Evolutionary conservation across 2,113 vertebrate genomes (phyloP).

Genomic region (Tetrax tetrax): DNA sequence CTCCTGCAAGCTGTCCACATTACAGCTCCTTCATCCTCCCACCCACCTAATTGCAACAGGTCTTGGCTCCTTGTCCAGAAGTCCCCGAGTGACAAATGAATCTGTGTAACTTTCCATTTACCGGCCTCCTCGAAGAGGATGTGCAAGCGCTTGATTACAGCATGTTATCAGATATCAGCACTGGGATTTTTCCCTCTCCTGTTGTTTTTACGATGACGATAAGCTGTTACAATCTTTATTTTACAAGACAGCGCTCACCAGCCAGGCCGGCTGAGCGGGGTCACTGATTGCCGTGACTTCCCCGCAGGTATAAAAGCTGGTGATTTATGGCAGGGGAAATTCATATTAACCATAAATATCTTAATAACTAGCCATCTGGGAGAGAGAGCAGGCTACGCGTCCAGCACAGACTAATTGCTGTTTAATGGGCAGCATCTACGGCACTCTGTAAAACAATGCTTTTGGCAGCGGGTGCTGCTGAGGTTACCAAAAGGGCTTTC

Average conservation of each 20-base stretch:
- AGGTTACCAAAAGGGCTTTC: slow-evolving; percentile 27
- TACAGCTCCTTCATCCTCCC: not conserved
- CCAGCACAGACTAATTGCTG: slow-evolving; percentile 28
- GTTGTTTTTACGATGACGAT: slow-evolving; percentile 48
- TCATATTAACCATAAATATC: slow-evolving; percentile 67
- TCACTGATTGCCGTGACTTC: slow-evolving; percentile 42
- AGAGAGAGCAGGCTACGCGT: not conserved
- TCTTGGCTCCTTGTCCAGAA: not conserved
- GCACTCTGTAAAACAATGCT: not conserved
- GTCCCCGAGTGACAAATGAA: not conserved
- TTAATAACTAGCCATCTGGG: slow-evolving; percentile 49
- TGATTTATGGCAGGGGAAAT: slow-evolving; percentile 65
- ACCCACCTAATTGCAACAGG: not conserved
- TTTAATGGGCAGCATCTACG: slow-evolving; percentile 39
- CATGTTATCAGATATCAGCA: slow-evolving; percentile 20
- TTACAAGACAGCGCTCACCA: not conserved
- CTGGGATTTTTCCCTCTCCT: slow-evolving; percentile 50
- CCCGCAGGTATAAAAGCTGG: slow-evolving; percentile 38
- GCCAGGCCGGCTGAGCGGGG: not conserved
- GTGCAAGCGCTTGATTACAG: not conserved
- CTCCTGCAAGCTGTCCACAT: not conserved
- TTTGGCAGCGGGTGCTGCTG: not conserved
- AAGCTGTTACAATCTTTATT: slow-evolving; percentile 45
- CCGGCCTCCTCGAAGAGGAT: slow-evolving; percentile 2
- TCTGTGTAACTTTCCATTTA: not conserved